Percentiles rank a stretch among this genome's conserved stretches.
Conservation (phyloP, 2,113 vertebrate species). For the Verasper variegatus region DNA sequence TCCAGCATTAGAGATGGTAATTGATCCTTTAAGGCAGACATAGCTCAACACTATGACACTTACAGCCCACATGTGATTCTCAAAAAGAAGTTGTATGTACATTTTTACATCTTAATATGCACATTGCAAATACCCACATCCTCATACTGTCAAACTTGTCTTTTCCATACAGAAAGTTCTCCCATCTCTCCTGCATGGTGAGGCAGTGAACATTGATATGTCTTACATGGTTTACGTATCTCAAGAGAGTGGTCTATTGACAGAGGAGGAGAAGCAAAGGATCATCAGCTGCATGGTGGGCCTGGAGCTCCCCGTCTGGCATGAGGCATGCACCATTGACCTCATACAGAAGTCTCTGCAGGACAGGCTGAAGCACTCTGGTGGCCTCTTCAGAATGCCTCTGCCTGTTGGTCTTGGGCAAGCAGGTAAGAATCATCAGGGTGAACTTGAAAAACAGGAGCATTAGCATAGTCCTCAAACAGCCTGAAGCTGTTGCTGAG, state of each 20-base stretch:
- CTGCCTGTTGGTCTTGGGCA: conserved; percentile 81
- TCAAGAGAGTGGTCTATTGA: conserved; percentile 71
- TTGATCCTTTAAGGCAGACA: not conserved
- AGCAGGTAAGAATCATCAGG: conserved; percentile 76
- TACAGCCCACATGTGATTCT: not conserved
- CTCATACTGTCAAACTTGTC: not conserved
- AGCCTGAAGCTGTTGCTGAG: not conserved
- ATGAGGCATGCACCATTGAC: conserved; percentile 76
- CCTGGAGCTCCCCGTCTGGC: conserved; percentile 86
- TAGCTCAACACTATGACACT: not conserved
- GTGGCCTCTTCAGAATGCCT: conserved; percentile 82
- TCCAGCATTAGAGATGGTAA: conserved; percentile 87
- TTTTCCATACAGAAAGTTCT: conserved; percentile 77
- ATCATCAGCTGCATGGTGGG: conserved; percentile 85
- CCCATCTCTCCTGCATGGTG: conserved; percentile 84
- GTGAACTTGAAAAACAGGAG: not conserved
- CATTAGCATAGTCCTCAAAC: not conserved
- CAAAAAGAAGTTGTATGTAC: not conserved
- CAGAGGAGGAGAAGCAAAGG: conserved; percentile 74
- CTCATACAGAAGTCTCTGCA: conserved; percentile 82
- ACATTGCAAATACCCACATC: too few relatives aligned
- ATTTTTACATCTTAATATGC: not conserved
- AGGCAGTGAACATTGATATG: conserved; percentile 88
- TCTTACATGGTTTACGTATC: conserved; percentile 86
- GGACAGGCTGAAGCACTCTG: conserved; percentile 85